Base-by-base conservation (phyloP, 1,140 invertebrate species). In the Phocides pigmalion region DNA sequence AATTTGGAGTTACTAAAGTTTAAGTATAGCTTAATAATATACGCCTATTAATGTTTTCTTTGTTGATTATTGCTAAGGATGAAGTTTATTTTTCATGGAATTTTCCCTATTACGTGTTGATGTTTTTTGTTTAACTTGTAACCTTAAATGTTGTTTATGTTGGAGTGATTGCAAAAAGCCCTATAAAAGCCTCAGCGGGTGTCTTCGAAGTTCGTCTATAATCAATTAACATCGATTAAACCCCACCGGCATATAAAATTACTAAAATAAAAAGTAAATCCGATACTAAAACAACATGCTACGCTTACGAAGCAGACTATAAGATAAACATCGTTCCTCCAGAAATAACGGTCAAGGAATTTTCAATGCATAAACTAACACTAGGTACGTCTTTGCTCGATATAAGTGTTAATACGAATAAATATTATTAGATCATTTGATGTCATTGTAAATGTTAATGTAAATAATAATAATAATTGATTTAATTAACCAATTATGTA, bases 311-410 rank as follows among this genome's bases (percentile, higher is more conserved):
- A 63, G 66, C 66, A 59, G 64, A 71, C 62, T 66, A 65, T 80
- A 81, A 86, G 69, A 76, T 84, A 88, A 86, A 85, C 79, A 81
- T 68, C 62, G 59, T 56, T 68, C 53, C 39, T 78, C 77, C 76
- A 82, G 72, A 84, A 87, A 87, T 87, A 87, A 79, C 79, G 71
- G 50, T 77, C 74, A 79, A 78, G 77, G 76, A 79, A 84, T 83
- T 77, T 79, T 54, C 46, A 82, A 76, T 82, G 71, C 69, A 79
- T 62, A 70, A 69, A 79, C 53, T 64, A 63, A 68, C 47, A 53
- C 39, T 63, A 63, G 42, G 39, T 58, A 50, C 28, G 44, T 15
- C 63, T 54, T 65, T 72, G 68, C 66, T 17, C 4, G 4, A 61
- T 69, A 62, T 67, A 68, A 58, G 61, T 49, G 37, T 63, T 64